phyloP scores from a whole-genome alignment of 1,140 invertebrate species.

The Laupala kohalensis region DNA sequence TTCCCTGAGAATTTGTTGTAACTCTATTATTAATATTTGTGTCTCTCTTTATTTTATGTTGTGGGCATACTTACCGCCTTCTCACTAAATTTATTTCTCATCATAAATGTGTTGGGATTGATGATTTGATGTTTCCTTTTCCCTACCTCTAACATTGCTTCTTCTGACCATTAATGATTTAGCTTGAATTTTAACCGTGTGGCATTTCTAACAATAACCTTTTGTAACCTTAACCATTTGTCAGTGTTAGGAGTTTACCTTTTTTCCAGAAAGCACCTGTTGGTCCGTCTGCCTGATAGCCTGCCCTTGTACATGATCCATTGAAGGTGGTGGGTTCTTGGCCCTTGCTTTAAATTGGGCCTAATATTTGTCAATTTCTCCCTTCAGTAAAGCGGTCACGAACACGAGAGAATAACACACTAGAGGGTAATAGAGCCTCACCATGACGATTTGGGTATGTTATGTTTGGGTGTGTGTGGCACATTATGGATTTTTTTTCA shows the following conservation, averaged over 20 bases:
- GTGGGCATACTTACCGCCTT: too few relatives aligned
- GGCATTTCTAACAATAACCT: background rate
- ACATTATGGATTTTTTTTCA: background rate
- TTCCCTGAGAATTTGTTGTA: too few relatives aligned
- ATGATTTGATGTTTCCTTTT: too few relatives aligned
- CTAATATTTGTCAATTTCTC: slow-evolving; percentile 15
- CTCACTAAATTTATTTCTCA: too few relatives aligned
- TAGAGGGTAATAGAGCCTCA: slow-evolving; percentile 28
- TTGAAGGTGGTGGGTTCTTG: background rate
- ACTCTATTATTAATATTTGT: too few relatives aligned
- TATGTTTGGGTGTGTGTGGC: slow-evolving; percentile 21
- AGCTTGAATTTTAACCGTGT: background rate
- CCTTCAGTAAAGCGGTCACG: slow-evolving; percentile 38
- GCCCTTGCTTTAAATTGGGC: background rate
- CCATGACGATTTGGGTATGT: slow-evolving; percentile 21
- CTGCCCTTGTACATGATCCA: background rate
- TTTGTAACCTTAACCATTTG: background rate
- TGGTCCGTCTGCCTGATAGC: slow-evolving; percentile 1
- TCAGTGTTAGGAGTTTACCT: background rate
- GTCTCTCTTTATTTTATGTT: too few relatives aligned
- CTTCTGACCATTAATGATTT: too few relatives aligned
- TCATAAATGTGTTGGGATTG: too few relatives aligned
- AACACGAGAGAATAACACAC: slow-evolving; percentile 41
- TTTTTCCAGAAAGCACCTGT: slow-evolving; percentile 2
- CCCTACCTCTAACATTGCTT: too few relatives aligned